Percentiles rank a stretch among this genome's conserved stretches.
phyloP scores from a whole-genome alignment of 2,797 vertebrate genomes.

The Carapus acus region DNA sequence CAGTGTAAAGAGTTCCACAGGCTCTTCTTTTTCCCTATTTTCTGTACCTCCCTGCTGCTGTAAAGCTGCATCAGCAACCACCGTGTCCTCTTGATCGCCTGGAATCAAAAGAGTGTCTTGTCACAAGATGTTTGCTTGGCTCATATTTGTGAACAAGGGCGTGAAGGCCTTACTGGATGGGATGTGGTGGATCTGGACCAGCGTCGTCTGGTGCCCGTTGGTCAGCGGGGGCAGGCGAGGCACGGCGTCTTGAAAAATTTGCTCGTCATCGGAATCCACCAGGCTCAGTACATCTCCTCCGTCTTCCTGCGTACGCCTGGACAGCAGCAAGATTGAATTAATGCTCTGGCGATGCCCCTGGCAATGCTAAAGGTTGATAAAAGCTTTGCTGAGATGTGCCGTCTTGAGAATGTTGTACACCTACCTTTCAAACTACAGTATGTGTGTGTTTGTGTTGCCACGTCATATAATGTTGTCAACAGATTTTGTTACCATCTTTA shows the following conservation, averaged over 20 bases:
- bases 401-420: no score
- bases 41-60: slow-evolving; percentile 41
- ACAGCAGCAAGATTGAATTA: background rate
- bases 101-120: background rate
- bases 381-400: no score
- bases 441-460: no score
- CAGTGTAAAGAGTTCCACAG: slow-evolving; percentile 51
- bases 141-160: no score
- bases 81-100: slow-evolving; percentile 61
- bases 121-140: no score
- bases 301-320: slow-evolving; percentile 59
- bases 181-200: slow-evolving; percentile 71
- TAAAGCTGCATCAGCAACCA: slow-evolving; percentile 13
- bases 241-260: slow-evolving; percentile 61
- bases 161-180: slow-evolving; percentile 70
- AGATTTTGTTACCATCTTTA: background rate
- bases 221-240: slow-evolving; percentile 62
- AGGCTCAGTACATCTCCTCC: slow-evolving; percentile 78
- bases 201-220: slow-evolving; percentile 61
- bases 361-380: background rate
- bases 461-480: no score
- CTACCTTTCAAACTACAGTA: no score
- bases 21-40: slow-evolving; percentile 42
- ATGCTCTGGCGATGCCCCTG: background rate
- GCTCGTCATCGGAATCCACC: slow-evolving; percentile 87